Conservation (phyloP, 2,113 vertebrate genomes). For the Trogon surrucura region DNA sequence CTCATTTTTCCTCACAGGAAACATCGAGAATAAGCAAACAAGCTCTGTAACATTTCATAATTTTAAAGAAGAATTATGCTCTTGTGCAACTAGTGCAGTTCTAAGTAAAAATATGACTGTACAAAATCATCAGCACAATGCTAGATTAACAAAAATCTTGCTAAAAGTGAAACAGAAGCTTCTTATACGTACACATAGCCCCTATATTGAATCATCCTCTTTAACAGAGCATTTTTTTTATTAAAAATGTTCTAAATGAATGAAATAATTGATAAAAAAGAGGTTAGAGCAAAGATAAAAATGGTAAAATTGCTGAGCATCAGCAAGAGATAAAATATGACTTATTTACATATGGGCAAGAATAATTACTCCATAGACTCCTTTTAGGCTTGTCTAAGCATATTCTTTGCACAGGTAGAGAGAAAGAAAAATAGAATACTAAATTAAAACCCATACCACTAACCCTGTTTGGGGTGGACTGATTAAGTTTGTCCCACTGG, state of each 20-base stretch:
- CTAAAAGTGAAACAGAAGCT: neutral
- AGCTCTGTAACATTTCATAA: neutral
- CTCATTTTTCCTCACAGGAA: neutral
- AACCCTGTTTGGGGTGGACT: neutral
- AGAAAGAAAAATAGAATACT: neutral
- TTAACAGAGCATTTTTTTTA: neutral
- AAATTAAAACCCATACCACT: neutral
- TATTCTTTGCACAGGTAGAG: neutral
- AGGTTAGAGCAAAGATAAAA: neutral
- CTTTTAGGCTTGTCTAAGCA: slow-evolving; percentile 15
- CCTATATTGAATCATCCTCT: neutral
- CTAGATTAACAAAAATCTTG: neutral
- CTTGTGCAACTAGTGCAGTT: neutral
- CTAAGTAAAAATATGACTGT: neutral
- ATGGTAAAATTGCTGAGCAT: neutral
- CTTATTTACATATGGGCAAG: neutral
- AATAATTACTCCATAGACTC: neutral
- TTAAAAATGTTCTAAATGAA: neutral
- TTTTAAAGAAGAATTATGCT: neutral
- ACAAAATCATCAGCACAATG: neutral
- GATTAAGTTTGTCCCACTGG: neutral
- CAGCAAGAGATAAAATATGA: neutral
- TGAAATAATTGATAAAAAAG: neutral
- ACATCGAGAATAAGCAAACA: neutral
- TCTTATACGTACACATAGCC: accelerated